A percentile compares a stretch with the other conserved stretches of the same genome.
Conservation (phyloP, 2,888 invertebrate genomes). For the Macrosiphum euphorbiae region DNA sequence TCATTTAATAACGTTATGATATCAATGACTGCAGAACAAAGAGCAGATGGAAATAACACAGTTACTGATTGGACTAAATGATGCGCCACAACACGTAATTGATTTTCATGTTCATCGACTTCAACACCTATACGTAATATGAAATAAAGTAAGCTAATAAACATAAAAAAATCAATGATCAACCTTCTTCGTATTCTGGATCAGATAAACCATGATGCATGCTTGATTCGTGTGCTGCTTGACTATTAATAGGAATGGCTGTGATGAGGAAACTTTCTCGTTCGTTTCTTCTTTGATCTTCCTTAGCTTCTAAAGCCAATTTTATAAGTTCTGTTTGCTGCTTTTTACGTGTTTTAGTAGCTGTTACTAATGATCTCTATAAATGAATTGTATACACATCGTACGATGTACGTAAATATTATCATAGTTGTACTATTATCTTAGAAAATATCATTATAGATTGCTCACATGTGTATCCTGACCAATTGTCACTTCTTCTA, state of each 20-base stretch:
- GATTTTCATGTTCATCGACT: conserved; percentile 68
- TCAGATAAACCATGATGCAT: conserved; percentile 86
- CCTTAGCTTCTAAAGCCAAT: conserved; percentile 93
- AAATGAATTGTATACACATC: background rate
- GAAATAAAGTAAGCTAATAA: background rate
- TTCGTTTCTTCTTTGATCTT: conserved; percentile 94
- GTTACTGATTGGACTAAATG: conserved; percentile 93
- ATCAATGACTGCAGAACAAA: conserved; percentile 95
- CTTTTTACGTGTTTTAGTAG: conserved; percentile 98
- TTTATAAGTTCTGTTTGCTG: conserved; percentile 99
- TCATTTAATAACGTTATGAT: conserved; percentile 96
- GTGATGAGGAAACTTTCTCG: conserved; percentile 95
- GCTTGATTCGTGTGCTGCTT: conserved; percentile 97
- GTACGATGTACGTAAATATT: background rate
- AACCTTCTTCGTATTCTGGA: conserved; percentile 89
- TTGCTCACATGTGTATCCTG: conserved; percentile 91
- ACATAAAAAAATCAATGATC: conserved; percentile 65
- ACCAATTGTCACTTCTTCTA: conserved; percentile 95
- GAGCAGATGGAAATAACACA: conserved; percentile 94
- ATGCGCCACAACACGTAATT: conserved; percentile 75
- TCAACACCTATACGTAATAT: background rate
- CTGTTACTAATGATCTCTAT: conserved; percentile 94
- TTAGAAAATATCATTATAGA: background rate
- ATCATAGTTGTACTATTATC: background rate
- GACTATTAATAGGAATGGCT: conserved; percentile 93